A percentile compares a stretch with the other conserved stretches of the same genome.
Evolutionary conservation across 2,797 vertebrate genomes (phyloP).

Genomic region (Anableps anableps): DNA sequence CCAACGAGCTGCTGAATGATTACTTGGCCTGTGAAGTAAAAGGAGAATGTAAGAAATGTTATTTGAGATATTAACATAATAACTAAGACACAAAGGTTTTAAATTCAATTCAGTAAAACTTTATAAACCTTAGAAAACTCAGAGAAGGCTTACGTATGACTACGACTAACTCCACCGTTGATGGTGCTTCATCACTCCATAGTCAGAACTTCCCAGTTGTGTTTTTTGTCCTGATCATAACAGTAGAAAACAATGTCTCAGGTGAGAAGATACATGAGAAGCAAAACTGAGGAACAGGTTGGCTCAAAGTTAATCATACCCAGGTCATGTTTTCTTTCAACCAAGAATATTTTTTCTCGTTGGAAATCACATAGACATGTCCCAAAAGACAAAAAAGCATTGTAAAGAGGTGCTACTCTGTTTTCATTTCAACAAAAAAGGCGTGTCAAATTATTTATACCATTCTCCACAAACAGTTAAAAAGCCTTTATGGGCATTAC

Average conservation of each 20-base stretch:
- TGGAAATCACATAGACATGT: background rate
- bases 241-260: background rate
- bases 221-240: conserved; percentile 68
- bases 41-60: conserved; percentile 5
- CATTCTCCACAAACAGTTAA: background rate
- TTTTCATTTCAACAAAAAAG: background rate
- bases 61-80: background rate
- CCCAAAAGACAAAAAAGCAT: background rate
- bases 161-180: conserved; percentile 50
- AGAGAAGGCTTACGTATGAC: conserved; percentile 65
- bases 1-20: conserved; percentile 66
- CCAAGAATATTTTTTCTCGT: background rate
- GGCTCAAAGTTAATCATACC: background rate
- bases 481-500: background rate
- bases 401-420: background rate
- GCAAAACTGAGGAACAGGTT: background rate
- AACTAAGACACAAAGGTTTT: background rate
- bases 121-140: background rate
- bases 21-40: conserved; percentile 72
- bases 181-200: conserved; percentile 56
- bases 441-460: background rate
- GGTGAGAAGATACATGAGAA: background rate
- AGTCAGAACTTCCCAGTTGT: conserved; percentile 67
- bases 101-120: background rate
- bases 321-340: background rate